phyloP scores from a whole-genome alignment of 2,113 vertebrate species.

The Excalfactoria chinensis region DNA sequence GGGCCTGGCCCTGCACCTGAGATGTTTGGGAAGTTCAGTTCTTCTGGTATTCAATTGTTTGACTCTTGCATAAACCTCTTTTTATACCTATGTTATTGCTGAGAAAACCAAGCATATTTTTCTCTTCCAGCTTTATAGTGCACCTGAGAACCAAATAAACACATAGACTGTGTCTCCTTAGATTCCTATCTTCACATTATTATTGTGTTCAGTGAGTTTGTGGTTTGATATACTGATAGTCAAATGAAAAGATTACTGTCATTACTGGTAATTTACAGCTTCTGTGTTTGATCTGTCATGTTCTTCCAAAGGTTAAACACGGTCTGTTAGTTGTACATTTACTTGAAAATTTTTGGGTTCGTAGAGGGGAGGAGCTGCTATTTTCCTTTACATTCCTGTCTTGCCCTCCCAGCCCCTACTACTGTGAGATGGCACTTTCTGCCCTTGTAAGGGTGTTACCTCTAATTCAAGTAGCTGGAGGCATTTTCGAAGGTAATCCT shows the following conservation, averaged over 20 bases:
- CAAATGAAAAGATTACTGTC: slow-evolving; percentile 44
- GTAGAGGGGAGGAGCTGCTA: background rate
- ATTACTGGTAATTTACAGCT: slow-evolving; percentile 56
- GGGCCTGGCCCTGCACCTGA: background rate
- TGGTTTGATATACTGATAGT: slow-evolving; percentile 60
- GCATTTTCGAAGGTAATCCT: slow-evolving; percentile 33
- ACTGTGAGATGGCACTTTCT: background rate
- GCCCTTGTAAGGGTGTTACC: background rate
- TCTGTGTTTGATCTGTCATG: slow-evolving; percentile 51
- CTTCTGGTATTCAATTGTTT: background rate
- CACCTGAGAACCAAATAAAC: slow-evolving; percentile 37
- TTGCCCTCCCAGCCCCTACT: background rate
- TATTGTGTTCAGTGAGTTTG: slow-evolving; percentile 31
- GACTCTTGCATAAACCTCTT: background rate
- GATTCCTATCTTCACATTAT: slow-evolving; percentile 37
- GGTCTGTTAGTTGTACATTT: slow-evolving; percentile 36
- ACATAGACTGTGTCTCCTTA: background rate
- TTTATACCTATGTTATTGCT: background rate
- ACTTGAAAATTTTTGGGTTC: slow-evolving; percentile 35
- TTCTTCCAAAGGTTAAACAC: slow-evolving; percentile 10
- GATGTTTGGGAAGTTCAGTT: background rate
- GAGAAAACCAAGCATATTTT: slow-evolving; percentile 38
- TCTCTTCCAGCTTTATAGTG: background rate
- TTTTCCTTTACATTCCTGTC: slow-evolving; percentile 2
- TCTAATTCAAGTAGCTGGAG: background rate